These are phyloP conservation scores for Drosophila incognita DNA, from an alignment of 2,888 invertebrate species.

Conservation along the genomic window DNA sequence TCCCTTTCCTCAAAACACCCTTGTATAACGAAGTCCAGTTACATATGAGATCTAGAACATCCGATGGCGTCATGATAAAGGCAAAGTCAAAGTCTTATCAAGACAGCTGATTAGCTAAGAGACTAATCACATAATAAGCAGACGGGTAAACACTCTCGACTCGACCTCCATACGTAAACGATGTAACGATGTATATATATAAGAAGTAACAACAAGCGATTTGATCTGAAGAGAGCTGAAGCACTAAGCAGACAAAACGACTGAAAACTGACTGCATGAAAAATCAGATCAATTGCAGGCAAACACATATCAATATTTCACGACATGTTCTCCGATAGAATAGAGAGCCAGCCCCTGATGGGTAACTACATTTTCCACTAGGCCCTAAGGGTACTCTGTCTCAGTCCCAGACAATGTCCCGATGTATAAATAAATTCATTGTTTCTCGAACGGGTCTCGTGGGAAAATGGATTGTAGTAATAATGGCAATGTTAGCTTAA, in stretches of 20 bases:
- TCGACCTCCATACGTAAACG: background rate
- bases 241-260: background rate
- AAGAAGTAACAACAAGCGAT: background rate
- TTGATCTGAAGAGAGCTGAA: background rate
- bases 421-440: background rate
- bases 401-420: background rate
- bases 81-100: background rate
- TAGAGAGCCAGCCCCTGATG: background rate
- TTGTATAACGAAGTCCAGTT: background rate
- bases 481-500: background rate
- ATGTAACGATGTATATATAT: background rate
- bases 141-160: background rate
- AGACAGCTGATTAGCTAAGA: background rate
- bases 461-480: background rate
- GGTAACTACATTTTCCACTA: background rate
- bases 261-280: background rate
- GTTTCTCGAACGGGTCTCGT: background rate
- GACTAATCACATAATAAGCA: background rate
- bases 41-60: background rate
- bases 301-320: too few species aligned
- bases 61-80: background rate
- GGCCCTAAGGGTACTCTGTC: background rate
- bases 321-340: too few species aligned
- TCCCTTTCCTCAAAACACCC: background rate
- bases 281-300: too few species aligned